Evolutionary conservation across 2,113 vertebrate species (phyloP), one percentile per base, ranked within the genome.

Genomic region (Epinephelus moara): DNA sequence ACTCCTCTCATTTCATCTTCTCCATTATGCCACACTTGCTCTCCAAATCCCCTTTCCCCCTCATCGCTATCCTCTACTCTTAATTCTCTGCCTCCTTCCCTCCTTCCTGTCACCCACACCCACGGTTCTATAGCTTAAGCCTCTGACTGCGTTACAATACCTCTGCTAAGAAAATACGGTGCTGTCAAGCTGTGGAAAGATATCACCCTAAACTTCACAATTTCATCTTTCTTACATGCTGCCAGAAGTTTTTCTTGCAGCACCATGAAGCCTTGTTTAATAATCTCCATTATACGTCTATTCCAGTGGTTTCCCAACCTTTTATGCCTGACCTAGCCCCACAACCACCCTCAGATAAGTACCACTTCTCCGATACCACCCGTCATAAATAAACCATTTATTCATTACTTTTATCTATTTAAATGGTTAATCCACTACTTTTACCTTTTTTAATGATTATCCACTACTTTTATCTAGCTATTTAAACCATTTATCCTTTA

Each of bases 101-200:
- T 70, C 66, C 75, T 85, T 85, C 62, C 78, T 85, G 81, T 89
- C 90, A 82, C 70, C 78, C 82, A 69, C 53, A 88, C 80, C 72
- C 57, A 70, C 61, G 10, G 80, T 82, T 84, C 84, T 70, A 84
- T 86, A 91, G 87, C 84, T 75, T 92, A 91, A 93, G 85, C 85
- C 69, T 49, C 69, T 64, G 70, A 80, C 85, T 85, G 81, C 8
- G n/a, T 78, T 83, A 90, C 85, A 80, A 78, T 88, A 75, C 82
- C 85, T 76, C 70, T 1, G 49, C 79, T 73, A 60, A 72, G 73
- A 86, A 89, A 87, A 88, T 78, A 75, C 45, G 6, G 30, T 9
- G 70, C 87, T 83, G 87, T 85, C 85, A 84, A 78, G 80, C 78
- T 53, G 53, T 57, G 52, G 59, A 63, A 77, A 85, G 83, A 88